Conservation (phyloP, 1,140 invertebrate genomes). For the Piezodorus guildinii region DNA sequence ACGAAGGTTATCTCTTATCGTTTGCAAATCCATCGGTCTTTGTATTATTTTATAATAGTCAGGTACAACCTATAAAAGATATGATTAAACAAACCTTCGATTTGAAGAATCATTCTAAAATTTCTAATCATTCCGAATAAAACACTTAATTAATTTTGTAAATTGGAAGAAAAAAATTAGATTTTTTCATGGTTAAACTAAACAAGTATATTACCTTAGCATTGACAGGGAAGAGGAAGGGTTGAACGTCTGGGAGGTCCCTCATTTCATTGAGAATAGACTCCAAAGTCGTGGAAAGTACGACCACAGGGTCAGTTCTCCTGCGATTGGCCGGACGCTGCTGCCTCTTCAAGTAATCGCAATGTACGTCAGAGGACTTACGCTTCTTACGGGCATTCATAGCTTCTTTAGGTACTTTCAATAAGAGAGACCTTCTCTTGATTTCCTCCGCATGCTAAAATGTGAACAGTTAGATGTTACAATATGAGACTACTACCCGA, state of each 20-base stretch:
- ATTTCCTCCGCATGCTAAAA: slow-evolving; percentile 66
- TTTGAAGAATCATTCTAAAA: no score
- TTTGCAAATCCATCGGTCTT: slow-evolving; percentile 94
- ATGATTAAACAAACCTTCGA: no score
- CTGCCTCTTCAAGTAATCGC: slow-evolving; percentile 86
- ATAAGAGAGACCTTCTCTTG: slow-evolving; percentile 60
- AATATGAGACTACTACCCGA: background rate
- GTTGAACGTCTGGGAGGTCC: slow-evolving; percentile 79
- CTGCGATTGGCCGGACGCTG: slow-evolving; percentile 79
- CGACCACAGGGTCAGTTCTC: slow-evolving; percentile 93
- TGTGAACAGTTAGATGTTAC: slow-evolving; percentile 1
- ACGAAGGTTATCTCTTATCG: slow-evolving; percentile 83
- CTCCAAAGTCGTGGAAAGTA: slow-evolving; percentile 84
- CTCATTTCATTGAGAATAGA: slow-evolving; percentile 89
- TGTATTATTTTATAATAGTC: slow-evolving; percentile 90
- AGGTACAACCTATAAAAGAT: slow-evolving; percentile 52
- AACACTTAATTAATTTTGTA: no score
- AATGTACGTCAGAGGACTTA: slow-evolving; percentile 61
- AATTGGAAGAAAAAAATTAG: no score
- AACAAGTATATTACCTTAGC: slow-evolving; percentile 57
- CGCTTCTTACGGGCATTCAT: slow-evolving; percentile 51
- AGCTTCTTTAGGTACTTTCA: slow-evolving; percentile 73
- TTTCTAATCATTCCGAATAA: no score
- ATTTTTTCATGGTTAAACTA: no score
- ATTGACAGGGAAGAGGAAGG: slow-evolving; percentile 91